Conservation (phyloP, 2,888 invertebrate species). For the Lottia scabra region DNA sequence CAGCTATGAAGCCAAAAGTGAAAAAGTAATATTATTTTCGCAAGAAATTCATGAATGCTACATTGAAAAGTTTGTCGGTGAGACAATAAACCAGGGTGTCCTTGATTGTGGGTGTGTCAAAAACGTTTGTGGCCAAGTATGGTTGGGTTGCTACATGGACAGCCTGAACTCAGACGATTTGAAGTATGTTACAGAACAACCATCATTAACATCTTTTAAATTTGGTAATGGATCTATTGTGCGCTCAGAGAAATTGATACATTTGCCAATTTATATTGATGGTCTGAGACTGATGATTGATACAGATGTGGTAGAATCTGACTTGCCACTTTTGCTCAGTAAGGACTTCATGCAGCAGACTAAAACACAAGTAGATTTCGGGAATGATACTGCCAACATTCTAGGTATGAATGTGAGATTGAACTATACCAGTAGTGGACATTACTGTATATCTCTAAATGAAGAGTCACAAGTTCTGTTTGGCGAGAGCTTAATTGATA, state of each 20-base stretch:
- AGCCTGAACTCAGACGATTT: constrained; percentile 5
- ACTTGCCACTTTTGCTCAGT: constrained; percentile 23
- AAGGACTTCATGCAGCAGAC: constrained; percentile 19
- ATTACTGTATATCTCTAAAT: constrained; percentile 23
- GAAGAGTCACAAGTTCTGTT: too few species aligned
- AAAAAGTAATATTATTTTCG: background rate
- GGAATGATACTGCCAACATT: constrained; percentile 21
- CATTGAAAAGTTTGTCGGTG: background rate
- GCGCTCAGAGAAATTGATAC: constrained; percentile 5
- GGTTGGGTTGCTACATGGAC: background rate
- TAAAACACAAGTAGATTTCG: constrained; percentile 14
- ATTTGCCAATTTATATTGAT: constrained; percentile 17
- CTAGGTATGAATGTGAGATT: constrained; percentile 16
- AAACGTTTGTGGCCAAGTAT: background rate
- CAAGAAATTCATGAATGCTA: background rate
- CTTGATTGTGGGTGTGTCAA: too few species aligned
- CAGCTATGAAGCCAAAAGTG: background rate
- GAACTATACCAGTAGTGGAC: constrained; percentile 22
- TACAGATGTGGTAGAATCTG: constrained; percentile 18
- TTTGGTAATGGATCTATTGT: constrained; percentile 25
- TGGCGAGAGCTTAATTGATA: too few species aligned
- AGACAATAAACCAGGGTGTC: background rate
- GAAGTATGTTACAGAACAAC: background rate
- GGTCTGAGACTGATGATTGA: constrained; percentile 5
- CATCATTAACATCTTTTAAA: constrained; percentile 11